Evolutionary conservation across 2,888 invertebrate species (phyloP).

Genomic region (Drosophila cognata): DNA sequence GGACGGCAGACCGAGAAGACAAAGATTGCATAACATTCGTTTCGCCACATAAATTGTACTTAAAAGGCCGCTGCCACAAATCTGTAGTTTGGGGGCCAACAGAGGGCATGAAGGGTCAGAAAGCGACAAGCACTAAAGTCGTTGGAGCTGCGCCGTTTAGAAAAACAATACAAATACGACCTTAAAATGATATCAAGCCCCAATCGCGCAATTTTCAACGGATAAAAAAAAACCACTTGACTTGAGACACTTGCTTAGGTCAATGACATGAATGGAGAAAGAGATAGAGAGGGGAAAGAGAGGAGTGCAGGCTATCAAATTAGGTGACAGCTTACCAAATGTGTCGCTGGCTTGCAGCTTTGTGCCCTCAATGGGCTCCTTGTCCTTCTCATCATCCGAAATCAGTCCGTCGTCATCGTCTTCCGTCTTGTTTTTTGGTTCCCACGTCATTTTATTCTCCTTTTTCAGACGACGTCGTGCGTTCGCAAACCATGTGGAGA

Average conservation of each 20-base stretch:
- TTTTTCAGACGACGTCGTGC: constrained; percentile 96
- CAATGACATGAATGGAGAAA: constrained; percentile 32
- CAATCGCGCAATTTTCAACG: constrained; percentile 9
- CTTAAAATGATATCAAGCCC: constrained; percentile 48
- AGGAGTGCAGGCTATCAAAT: constrained; percentile 17
- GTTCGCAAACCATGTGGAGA: constrained; percentile 99
- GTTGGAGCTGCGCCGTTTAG: constrained; percentile 30
- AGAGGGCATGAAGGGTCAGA: constrained; percentile 22
- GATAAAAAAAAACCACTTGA: constrained; percentile 17
- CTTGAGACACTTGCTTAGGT: constrained; percentile 30
- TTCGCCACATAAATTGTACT: constrained; percentile 82
- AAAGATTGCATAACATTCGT: constrained; percentile 75
- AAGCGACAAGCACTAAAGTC: constrained; percentile 53
- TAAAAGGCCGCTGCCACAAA: constrained; percentile 79
- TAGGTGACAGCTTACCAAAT: constrained; percentile 66
- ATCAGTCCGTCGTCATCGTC: constrained; percentile 94
- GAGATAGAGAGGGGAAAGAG: too few relatives aligned
- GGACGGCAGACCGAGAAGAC: constrained; percentile 36
- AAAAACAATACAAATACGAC: constrained; percentile 53
- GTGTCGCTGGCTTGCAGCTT: constrained; percentile 85
- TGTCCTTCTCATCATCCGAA: constrained; percentile 95
- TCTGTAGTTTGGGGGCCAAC: constrained; percentile 43
- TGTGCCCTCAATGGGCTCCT: constrained; percentile 89
- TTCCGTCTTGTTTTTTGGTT: constrained; percentile 95
- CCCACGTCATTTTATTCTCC: constrained; percentile 99